Evolutionary conservation across 1,140 invertebrate species (phyloP).

Genomic region (Platyscapa corneri): DNA sequence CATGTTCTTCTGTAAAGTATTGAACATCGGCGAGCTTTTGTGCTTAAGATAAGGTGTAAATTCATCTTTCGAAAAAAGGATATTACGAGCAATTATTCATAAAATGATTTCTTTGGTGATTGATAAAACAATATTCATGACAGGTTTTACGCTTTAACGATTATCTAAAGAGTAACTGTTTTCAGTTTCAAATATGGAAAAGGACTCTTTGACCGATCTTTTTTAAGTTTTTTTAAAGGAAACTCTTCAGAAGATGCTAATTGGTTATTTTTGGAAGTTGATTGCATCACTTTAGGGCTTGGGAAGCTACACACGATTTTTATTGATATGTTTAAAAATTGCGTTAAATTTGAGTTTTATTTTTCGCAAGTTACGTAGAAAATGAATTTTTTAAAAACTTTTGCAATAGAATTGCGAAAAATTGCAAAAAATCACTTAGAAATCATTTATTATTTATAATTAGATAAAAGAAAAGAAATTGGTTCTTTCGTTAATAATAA

Average conservation of each 20-base stretch:
- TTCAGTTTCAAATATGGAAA: not conserved
- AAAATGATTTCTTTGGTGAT: not conserved
- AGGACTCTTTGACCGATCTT: not conserved
- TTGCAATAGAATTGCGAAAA: no score
- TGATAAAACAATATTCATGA: conserved; percentile 2
- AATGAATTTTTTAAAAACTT: no score
- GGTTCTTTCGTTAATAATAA: no score
- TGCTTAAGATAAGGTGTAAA: not conserved
- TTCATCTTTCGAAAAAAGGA: not conserved
- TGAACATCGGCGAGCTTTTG: not conserved
- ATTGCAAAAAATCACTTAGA: no score
- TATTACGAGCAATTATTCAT: not conserved
- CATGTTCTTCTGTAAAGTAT: not conserved
- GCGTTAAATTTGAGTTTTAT: no score
- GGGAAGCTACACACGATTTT: no score
- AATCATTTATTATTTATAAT: no score
- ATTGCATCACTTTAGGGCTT: not conserved
- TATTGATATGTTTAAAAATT: no score
- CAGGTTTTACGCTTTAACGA: not conserved
- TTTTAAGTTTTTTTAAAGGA: not conserved
- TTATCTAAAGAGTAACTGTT: not conserved
- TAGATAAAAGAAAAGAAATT: no score
- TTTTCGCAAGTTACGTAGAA: no score
- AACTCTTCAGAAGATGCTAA: not conserved
- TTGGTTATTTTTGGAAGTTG: not conserved